Evolutionary conservation across 2,113 vertebrate species (phyloP).

Genomic region (Poecilia latipinna): DNA sequence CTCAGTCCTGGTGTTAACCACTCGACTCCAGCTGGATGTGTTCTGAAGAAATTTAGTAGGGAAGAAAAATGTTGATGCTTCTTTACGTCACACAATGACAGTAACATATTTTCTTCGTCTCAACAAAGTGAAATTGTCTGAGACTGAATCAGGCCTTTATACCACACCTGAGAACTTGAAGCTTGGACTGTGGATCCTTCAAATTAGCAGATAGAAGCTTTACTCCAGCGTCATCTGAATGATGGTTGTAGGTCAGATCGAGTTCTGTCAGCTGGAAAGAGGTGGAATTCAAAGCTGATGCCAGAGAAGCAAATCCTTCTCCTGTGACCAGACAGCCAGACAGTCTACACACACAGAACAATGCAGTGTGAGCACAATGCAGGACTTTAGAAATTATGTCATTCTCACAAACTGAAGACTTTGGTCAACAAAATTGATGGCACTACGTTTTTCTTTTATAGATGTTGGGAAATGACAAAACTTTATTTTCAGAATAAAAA

Average conservation of each 20-base stretch:
- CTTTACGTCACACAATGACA: background rate
- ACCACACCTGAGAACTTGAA: conserved; percentile 2
- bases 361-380: background rate
- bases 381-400: background rate
- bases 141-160: background rate
- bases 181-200: background rate
- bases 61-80: background rate
- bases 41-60: background rate
- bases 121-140: background rate
- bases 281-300: conserved; percentile 12
- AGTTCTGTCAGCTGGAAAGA: conserved; percentile 1
- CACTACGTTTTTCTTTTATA: too few relatives aligned
- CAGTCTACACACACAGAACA: conserved; percentile 11
- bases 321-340: conserved; percentile 18
- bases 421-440: background rate
- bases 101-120: background rate
- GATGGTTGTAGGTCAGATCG: conserved; percentile 22
- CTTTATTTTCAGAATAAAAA: too few relatives aligned
- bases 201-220: background rate
- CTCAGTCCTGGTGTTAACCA: conserved; percentile 15
- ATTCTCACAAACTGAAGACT: background rate
- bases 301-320: conserved; percentile 13
- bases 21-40: conserved; percentile 2
- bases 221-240: background rate
- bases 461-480: too few relatives aligned